Evolutionary conservation across 2,797 vertebrate species (phyloP).

Genomic region (Coreius guichenoti): DNA sequence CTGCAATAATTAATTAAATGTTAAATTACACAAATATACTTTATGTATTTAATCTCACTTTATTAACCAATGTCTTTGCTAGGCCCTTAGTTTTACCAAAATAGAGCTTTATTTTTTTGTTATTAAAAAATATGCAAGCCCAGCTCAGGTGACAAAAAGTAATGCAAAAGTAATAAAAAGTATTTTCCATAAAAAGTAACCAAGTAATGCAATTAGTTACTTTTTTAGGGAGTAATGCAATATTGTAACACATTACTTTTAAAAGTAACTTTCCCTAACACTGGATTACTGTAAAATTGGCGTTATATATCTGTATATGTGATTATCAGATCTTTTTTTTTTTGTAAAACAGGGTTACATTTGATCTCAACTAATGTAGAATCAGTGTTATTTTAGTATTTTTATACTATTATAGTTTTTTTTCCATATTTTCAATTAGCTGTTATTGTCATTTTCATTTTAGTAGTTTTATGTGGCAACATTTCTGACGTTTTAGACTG

Average conservation of each 20-base stretch:
- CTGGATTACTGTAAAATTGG: background rate
- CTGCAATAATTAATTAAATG: background rate
- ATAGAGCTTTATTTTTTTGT: too few species aligned
- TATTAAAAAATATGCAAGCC: background rate
- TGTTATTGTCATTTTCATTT: too few species aligned
- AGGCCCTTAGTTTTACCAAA: too few species aligned
- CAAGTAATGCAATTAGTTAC: accelerated
- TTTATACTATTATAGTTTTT: too few species aligned
- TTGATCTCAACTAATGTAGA: too few species aligned
- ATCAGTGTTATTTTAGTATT: too few species aligned
- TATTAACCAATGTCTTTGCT: background rate
- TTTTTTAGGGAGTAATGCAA: background rate
- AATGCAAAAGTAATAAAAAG: background rate
- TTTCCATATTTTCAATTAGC: too few species aligned
- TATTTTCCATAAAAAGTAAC: background rate
- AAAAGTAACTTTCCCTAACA: background rate
- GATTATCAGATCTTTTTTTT: background rate
- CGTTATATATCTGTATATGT: background rate
- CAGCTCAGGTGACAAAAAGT: background rate
- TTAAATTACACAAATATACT: background rate
- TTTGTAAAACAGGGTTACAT: too few species aligned
- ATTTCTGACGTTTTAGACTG: too few species aligned
- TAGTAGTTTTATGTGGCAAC: too few species aligned
- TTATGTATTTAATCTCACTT: background rate
- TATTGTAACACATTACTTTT: background rate